Conservation (phyloP, 2,797 vertebrate species). For the Todus mexicanus region DNA sequence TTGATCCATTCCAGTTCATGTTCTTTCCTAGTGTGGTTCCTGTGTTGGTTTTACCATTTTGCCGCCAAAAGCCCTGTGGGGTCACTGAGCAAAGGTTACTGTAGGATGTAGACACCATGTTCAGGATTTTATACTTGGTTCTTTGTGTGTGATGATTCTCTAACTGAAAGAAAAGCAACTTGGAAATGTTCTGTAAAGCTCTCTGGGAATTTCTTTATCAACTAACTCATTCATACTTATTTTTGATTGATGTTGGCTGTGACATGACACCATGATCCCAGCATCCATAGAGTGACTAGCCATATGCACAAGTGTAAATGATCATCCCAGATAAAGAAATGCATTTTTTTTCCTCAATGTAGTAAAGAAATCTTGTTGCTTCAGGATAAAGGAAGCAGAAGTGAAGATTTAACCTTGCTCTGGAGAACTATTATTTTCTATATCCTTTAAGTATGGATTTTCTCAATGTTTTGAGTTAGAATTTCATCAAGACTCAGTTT, state of each 20-base stretch:
- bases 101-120: not conserved
- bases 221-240: not conserved
- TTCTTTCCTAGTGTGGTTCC: not conserved
- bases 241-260: not conserved
- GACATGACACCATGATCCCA: not conserved
- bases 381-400: not conserved
- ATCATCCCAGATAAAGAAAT: not conserved
- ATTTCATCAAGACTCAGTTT: not conserved
- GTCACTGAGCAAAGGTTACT: not conserved
- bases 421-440: not conserved
- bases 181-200: not conserved
- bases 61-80: not conserved
- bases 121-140: not conserved
- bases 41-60: not conserved
- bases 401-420: not conserved
- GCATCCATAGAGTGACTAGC: not conserved
- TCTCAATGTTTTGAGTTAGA: not conserved
- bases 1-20: not conserved
- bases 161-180: not conserved
- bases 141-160: not conserved
- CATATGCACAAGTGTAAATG: not conserved
- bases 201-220: not conserved
- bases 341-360: not conserved
- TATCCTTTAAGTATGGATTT: not conserved
- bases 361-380: not conserved